These are phyloP conservation scores for Platerodrilus igneus DNA, from an alignment of 2,888 invertebrate species.

Conservation along the genomic window DNA sequence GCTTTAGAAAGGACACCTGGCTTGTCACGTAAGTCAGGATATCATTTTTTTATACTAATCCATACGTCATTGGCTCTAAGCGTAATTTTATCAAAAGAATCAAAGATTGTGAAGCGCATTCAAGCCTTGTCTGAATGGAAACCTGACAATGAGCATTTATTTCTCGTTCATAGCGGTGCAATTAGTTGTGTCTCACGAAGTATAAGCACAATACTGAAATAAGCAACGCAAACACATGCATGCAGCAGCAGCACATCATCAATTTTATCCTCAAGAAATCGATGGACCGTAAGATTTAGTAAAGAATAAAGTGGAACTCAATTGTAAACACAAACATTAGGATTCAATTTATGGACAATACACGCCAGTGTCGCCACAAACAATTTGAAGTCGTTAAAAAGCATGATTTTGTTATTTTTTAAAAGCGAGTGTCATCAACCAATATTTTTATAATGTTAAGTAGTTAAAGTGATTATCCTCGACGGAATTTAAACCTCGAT, in stretches of 20 bases:
- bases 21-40: slow-evolving; percentile 24
- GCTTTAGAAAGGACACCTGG: slow-evolving; percentile 18
- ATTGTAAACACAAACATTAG: slow-evolving; percentile 15
- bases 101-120: slow-evolving; percentile 7
- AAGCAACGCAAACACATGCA: too few relatives aligned
- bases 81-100: slow-evolving; percentile 23
- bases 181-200: too few relatives aligned
- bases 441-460: slow-evolving; percentile 19
- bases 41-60: slow-evolving; percentile 26
- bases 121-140: neutral
- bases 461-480: too few relatives aligned
- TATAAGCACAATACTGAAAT: too few relatives aligned
- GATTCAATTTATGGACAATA: slow-evolving; percentile 15
- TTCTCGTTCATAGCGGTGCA: too few relatives aligned
- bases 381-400: slow-evolving; percentile 21
- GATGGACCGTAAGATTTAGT: slow-evolving; percentile 19
- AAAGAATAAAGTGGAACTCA: slow-evolving; percentile 19
- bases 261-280: slow-evolving; percentile 20
- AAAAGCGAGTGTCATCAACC: slow-evolving; percentile 23
- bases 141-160: too few relatives aligned
- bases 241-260: too few relatives aligned
- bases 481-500: too few relatives aligned
- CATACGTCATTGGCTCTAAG: slow-evolving; percentile 23
- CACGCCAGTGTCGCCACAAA: slow-evolving; percentile 21
- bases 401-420: slow-evolving; percentile 22